These are phyloP conservation scores for Alethe castanea DNA, from an alignment of 2,113 vertebrate species.

Conservation along the genomic window DNA sequence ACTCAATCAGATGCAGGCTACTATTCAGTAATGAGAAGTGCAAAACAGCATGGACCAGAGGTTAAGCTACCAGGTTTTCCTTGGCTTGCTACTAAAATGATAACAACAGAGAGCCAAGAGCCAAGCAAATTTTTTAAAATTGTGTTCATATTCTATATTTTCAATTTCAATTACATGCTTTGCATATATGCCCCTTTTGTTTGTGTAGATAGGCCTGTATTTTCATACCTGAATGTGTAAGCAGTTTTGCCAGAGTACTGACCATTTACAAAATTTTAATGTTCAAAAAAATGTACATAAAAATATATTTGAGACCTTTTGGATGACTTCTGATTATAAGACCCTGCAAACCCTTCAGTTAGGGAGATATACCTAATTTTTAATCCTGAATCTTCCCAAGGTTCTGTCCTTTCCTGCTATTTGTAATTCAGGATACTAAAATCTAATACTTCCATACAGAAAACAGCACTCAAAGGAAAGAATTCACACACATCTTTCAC, in stretches of 20 bases:
- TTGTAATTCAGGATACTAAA: not conserved
- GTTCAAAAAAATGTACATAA: not conserved
- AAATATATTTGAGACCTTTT: not conserved
- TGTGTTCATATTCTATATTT: not conserved
- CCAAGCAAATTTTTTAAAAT: not conserved
- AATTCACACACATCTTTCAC: not conserved
- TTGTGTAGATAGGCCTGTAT: not conserved
- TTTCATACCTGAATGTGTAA: not conserved
- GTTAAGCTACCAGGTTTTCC: not conserved
- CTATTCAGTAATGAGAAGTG: not conserved
- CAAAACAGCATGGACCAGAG: not conserved
- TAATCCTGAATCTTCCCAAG: not conserved
- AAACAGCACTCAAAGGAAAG: not conserved
- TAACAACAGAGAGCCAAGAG: not conserved
- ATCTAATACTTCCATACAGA: not conserved
- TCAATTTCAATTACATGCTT: not conserved
- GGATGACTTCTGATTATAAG: not conserved
- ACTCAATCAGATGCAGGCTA: not conserved
- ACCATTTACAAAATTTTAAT: not conserved
- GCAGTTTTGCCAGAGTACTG: not conserved
- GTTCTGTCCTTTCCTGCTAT: not conserved
- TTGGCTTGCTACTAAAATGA: not conserved
- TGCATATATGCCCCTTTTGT: rapidly evolving
- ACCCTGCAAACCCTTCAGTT: not conserved
- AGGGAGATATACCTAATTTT: not conserved